A percentile compares a stretch with the other conserved stretches of the same genome.
Evolutionary conservation across 2,797 vertebrate genomes (phyloP).

Genomic region (Monodelphis domestica): DNA sequence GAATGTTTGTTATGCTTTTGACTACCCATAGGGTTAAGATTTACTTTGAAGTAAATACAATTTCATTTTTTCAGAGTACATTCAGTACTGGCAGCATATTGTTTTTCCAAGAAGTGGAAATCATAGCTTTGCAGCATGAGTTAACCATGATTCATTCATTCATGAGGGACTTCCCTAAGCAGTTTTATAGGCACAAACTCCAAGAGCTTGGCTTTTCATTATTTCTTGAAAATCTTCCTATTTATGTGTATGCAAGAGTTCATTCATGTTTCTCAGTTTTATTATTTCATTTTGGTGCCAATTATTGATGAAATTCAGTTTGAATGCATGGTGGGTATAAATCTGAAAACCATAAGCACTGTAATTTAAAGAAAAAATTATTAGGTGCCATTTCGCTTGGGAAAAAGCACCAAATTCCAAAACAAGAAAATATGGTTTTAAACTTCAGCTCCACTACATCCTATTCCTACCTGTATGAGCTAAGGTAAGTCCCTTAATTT

Average conservation of each 20-base stretch:
- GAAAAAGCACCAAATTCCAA: not conserved
- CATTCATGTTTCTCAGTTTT: not conserved
- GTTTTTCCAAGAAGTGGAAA: not conserved
- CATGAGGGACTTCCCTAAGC: constrained; percentile 26
- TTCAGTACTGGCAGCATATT: not conserved
- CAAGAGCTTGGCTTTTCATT: not conserved
- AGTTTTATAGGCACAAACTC: constrained; percentile 5
- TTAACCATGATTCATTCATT: constrained; percentile 4
- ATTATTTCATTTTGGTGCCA: not conserved
- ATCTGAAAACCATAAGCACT: not conserved
- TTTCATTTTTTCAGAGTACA: constrained; percentile 37
- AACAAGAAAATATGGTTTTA: not conserved
- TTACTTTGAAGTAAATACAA: not conserved
- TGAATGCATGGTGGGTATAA: not conserved
- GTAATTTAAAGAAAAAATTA: not conserved
- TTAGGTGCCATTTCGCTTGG: not conserved
- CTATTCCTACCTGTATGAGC: not conserved
- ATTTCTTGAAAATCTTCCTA: constrained; percentile 17
- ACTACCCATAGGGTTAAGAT: not conserved
- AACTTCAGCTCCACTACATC: not conserved
- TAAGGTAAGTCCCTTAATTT: not conserved
- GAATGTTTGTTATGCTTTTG: not conserved
- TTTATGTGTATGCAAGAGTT: not conserved
- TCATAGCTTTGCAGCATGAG: not conserved
- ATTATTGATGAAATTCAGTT: not conserved